phyloP scores from a whole-genome alignment of 2,113 vertebrate genomes.

The Speoplatyrhinus poulsoni region DNA sequence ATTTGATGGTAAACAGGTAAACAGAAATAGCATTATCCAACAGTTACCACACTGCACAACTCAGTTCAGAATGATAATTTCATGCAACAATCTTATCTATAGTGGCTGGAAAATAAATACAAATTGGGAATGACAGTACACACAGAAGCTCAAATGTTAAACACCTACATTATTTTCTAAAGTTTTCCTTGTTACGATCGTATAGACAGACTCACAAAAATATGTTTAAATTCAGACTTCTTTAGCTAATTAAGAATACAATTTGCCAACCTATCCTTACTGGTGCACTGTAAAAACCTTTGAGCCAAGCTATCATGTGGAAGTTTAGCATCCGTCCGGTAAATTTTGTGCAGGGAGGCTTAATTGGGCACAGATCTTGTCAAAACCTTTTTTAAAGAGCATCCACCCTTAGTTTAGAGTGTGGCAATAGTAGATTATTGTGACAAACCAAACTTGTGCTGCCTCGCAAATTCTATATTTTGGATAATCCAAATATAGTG shows the following conservation, averaged over 20 bases:
- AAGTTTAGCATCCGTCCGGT: slow-evolving; percentile 63
- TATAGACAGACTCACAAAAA: slow-evolving; percentile 38
- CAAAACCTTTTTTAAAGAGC: slow-evolving; percentile 51
- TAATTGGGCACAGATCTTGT: slow-evolving; percentile 71
- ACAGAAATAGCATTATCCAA: no score
- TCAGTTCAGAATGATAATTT: no score
- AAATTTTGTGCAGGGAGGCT: slow-evolving; percentile 53
- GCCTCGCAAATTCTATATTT: slow-evolving; percentile 6
- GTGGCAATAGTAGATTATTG: slow-evolving; percentile 44
- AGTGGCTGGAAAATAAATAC: no score
- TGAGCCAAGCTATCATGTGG: slow-evolving; percentile 60
- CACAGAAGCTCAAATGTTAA: not conserved
- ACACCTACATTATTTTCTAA: slow-evolving; percentile 7
- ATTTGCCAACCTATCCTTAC: slow-evolving; percentile 61
- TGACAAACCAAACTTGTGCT: not conserved
- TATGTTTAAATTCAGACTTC: slow-evolving; percentile 29
- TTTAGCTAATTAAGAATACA: slow-evolving; percentile 52
- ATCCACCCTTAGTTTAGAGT: slow-evolving; percentile 40
- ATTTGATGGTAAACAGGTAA: no score
- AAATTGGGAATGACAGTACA: no score
- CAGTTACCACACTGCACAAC: no score
- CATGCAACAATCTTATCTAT: no score
- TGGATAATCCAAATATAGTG: not conserved
- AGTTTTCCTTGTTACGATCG: slow-evolving; percentile 23
- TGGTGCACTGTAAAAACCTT: slow-evolving; percentile 55